Base-by-base conservation (phyloP, 2,888 invertebrate genomes). In the Spodoptera littoralis region DNA sequence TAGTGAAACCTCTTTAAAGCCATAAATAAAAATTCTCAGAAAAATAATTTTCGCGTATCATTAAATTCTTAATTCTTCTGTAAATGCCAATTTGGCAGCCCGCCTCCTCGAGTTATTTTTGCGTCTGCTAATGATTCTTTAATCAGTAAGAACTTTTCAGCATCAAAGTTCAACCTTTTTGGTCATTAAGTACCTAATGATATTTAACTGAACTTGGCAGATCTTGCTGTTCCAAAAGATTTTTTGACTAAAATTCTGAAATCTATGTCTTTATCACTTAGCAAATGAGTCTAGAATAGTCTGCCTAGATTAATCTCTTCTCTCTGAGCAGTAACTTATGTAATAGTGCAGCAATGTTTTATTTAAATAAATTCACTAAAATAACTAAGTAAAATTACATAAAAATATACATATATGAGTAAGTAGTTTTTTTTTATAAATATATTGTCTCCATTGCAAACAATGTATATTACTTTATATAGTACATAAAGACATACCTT, bases 111-210 rank as follows among this genome's bases (percentile, higher is more conserved):
- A 71, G 70, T 53, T 57, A 36, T 64, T 64, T 47, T 59, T 59
- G 50, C 66, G 46, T 52, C 56, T 66, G 12, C 50, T 56, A 73
- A 73, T 60, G 68, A 57, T 30, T 60, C 51, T 27, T 66, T 67
- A 60, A 44, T 11, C 8, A 45, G 60, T 53, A 53, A 55, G 9
- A 66, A 47, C 22, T 18, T 73, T 73, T 49, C 22, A 24, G 8
- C 52, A 59, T 53, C 36, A 51, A 59, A 41, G 42, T 50, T 9
- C 3, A 46, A 24, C 58, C 36, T 58, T 60, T 58, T 48, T 11
- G 30, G 27, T 68, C 46, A 52, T 61, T 68, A 70, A 18, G 45
- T 42, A n/a, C n/a, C n/a, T n/a, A 56, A 68, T 46, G 61, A 45
- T n/a, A 43, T 24, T 27, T 56, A 55, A 56, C 18, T 44, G 27